These are phyloP conservation scores for Nemapogon koenigi DNA, from an alignment of 2,888 invertebrate genomes.

Conservation along the genomic window DNA sequence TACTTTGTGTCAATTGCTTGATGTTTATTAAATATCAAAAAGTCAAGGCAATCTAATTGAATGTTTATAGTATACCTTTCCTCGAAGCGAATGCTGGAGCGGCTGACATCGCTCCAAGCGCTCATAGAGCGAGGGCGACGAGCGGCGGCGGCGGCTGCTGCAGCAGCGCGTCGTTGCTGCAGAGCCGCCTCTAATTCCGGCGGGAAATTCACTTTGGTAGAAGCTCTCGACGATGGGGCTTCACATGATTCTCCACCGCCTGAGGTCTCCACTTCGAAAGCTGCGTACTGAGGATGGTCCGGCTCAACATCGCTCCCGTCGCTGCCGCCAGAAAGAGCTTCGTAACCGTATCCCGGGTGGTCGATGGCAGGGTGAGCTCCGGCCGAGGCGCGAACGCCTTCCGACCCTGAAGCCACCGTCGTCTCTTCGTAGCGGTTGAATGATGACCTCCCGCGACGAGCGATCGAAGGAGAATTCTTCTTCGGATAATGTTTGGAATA, in stretches of 20 bases:
- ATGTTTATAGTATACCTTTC: no score
- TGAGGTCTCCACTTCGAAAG: conserved; percentile 53
- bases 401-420: conserved; percentile 42
- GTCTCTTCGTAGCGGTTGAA: conserved; percentile 52
- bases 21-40: no score
- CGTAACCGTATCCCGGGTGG: conserved; percentile 59
- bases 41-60: no score
- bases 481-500: conserved; percentile 48
- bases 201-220: conserved; percentile 72
- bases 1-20: no score
- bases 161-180: conserved; percentile 51
- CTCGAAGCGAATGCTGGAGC: conserved; percentile 82
- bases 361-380: conserved; percentile 37
- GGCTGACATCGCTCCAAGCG: conserved; percentile 87
- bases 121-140: conserved; percentile 79
- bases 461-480: conserved; percentile 40
- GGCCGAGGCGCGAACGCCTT: conserved; percentile 32
- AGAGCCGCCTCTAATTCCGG: conserved; percentile 59
- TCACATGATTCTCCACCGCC: conserved; percentile 48
- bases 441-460: conserved; percentile 49
- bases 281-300: conserved; percentile 48
- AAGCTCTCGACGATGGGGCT: conserved; percentile 52
- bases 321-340: conserved; percentile 54
- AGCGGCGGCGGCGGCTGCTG: conserved; percentile 55
- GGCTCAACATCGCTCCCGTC: conserved; percentile 51